These are phyloP conservation scores for Acleris literana DNA, from an alignment of 2,888 invertebrate species.

Conservation along the genomic window DNA sequence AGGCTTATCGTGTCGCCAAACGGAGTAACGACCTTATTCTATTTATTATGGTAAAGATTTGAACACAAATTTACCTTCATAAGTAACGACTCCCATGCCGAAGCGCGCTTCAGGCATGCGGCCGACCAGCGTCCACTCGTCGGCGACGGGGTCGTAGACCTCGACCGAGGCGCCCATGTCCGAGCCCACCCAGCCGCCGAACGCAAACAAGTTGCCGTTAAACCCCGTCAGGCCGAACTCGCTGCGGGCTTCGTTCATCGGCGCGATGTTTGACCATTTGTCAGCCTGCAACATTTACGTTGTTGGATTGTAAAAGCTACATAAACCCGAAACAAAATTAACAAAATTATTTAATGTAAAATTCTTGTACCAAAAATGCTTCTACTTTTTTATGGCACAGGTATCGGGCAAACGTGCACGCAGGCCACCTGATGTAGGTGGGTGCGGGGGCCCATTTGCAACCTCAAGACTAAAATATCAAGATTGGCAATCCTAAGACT, in stretches of 20 bases:
- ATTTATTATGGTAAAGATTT: not conserved
- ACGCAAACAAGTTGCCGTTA: conserved; percentile 92
- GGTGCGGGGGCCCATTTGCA: too few relatives aligned
- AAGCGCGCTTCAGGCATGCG: conserved; percentile 93
- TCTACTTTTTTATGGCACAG: too few relatives aligned
- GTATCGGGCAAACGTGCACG: too few relatives aligned
- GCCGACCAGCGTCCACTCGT: conserved; percentile 91
- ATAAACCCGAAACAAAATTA: too few relatives aligned
- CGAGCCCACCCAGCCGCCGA: conserved; percentile 97
- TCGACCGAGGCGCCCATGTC: conserved; percentile 95
- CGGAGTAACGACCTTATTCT: not conserved
- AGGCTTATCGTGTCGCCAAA: too few relatives aligned
- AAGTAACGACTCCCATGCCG: conserved; percentile 95
- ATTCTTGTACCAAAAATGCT: too few relatives aligned
- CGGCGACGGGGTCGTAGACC: conserved; percentile 90
- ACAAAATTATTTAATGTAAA: too few relatives aligned
- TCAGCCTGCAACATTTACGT: conserved; percentile 65
- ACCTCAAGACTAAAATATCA: too few relatives aligned
- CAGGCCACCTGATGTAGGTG: too few relatives aligned
- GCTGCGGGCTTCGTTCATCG: conserved; percentile 93
- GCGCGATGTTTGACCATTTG: conserved; percentile 85
- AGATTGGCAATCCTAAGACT: too few relatives aligned
- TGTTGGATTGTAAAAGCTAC: not conserved
- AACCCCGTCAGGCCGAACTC: conserved; percentile 94
- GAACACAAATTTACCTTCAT: conserved; percentile 86